Conservation (phyloP, 2,113 vertebrate genomes). For the Mus pahari region DNA sequence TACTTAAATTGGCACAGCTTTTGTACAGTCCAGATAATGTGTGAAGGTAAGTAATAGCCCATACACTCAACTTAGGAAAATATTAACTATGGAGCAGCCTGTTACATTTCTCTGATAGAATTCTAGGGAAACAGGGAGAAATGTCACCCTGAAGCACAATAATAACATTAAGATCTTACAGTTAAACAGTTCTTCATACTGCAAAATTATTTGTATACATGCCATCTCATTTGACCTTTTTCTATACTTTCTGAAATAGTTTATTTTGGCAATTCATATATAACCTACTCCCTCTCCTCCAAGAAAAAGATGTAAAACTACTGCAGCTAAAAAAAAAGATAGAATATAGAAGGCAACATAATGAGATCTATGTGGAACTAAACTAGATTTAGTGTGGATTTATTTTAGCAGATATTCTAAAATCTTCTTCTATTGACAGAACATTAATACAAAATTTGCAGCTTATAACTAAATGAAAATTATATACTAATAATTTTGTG, state of each 20-base stretch:
- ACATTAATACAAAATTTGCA: slow-evolving; percentile 57
- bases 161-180: background rate
- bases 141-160: background rate
- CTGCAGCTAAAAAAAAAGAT: background rate
- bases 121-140: slow-evolving; percentile 18
- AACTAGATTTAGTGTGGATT: slow-evolving; percentile 47
- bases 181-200: background rate
- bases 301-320: slow-evolving; percentile 52
- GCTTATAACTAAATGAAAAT: slow-evolving; percentile 62
- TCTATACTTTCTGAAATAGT: slow-evolving; percentile 36
- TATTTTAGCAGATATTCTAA: slow-evolving; percentile 37
- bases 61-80: background rate
- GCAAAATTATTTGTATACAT: background rate
- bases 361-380: slow-evolving; percentile 23
- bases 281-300: slow-evolving; percentile 14
- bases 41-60: background rate
- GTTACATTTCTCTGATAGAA: background rate
- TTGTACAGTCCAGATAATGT: background rate
- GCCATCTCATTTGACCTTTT: slow-evolving; percentile 18
- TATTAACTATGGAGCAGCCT: background rate
- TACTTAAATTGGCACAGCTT: slow-evolving; percentile 21
- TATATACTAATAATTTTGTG: slow-evolving; percentile 51
- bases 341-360: slow-evolving; percentile 58
- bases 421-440: slow-evolving; percentile 25
- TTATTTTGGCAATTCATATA: slow-evolving; percentile 42